Evolutionary conservation across 2,888 invertebrate species (phyloP).

Genomic region (Ferdinandea cuprea): DNA sequence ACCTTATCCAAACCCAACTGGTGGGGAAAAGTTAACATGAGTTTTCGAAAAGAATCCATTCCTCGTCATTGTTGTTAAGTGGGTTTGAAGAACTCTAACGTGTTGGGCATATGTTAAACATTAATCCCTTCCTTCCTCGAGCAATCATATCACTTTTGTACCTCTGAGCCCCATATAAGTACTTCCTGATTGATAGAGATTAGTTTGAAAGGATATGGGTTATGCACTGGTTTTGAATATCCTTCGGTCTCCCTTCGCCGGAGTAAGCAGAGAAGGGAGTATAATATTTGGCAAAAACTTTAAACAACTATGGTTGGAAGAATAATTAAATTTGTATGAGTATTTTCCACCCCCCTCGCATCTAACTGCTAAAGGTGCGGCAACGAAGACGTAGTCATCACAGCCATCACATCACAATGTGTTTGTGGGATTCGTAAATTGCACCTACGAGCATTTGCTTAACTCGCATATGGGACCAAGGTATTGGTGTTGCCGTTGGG

Average conservation of each 20-base stretch:
- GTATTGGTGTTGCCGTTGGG: background rate
- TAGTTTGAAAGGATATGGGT: conserved; percentile 56
- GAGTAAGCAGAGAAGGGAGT: conserved; percentile 8
- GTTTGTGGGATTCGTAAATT: conserved; percentile 58
- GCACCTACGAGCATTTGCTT: conserved; percentile 62
- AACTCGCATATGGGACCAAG: conserved; percentile 11
- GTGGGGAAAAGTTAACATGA: conserved; percentile 8
- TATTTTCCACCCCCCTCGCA: background rate
- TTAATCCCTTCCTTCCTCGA: conserved; percentile 66
- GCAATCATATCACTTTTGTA: conserved; percentile 47
- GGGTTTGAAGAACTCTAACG: conserved; percentile 37
- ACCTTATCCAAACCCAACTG: background rate
- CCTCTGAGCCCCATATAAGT: conserved; percentile 65
- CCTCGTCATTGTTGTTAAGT: background rate
- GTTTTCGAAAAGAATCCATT: conserved; percentile 14
- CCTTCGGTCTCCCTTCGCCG: background rate
- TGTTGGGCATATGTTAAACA: conserved; percentile 60
- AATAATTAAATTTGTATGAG: conserved; percentile 70
- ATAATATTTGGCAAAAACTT: conserved; percentile 55
- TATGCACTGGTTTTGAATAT: background rate
- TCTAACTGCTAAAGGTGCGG: background rate
- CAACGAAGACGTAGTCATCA: background rate
- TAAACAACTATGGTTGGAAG: conserved; percentile 54
- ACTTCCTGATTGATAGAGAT: conserved; percentile 77
- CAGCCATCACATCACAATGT: too few species aligned